Base-by-base conservation (phyloP, 1,140 invertebrate species). In the Semibalanus balanoides region DNA sequence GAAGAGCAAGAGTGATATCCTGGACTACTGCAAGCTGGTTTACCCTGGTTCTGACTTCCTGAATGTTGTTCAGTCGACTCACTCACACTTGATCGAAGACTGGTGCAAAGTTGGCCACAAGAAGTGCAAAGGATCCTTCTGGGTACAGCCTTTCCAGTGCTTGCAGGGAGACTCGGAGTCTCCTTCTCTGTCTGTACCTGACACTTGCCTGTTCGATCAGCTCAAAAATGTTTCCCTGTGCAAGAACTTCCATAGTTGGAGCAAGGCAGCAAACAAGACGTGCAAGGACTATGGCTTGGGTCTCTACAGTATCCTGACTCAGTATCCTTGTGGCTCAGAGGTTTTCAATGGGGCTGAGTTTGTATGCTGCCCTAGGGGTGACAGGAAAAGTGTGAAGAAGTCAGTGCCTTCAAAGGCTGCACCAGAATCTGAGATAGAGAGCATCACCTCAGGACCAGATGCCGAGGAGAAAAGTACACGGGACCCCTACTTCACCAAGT, bases 271-370 rank as follows among this genome's bases (percentile, higher is more conserved):
- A 25, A 90, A 91, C 14, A 89, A 90, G 74, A 92, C 93, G n/a
- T 99, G 97, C 84, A 87, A 89, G 74, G 90, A 93, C 78, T 88
- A 95, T 51, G 91, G 90, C 76, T 92, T 98, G 86, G 90, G 91
- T 79, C 88, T 98, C 43, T 88, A 95, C 79, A 96, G 93, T 81
- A 99, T 97, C 81, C 96, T 96, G 64, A 98, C 99, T 93, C 88
- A 99, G 9, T 86, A 98, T 76, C 96, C 96, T 9, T 99, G 97
- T 83, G 96, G 95, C 64, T 94, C 97, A 81, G 97, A 95, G 74
- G 86, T 97, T 17, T 99, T 99, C 87, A 94, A 93, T 78, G 97
- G 97, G 0, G 97, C 99, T 29, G 97, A 99, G 84, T 99, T 98
- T 83, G 97, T 99, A 79, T 99, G 97, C 89, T 99, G 97, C 85